These are phyloP conservation scores for Podargus strigoides DNA, from an alignment of 2,797 vertebrate genomes.

Conservation along the genomic window DNA sequence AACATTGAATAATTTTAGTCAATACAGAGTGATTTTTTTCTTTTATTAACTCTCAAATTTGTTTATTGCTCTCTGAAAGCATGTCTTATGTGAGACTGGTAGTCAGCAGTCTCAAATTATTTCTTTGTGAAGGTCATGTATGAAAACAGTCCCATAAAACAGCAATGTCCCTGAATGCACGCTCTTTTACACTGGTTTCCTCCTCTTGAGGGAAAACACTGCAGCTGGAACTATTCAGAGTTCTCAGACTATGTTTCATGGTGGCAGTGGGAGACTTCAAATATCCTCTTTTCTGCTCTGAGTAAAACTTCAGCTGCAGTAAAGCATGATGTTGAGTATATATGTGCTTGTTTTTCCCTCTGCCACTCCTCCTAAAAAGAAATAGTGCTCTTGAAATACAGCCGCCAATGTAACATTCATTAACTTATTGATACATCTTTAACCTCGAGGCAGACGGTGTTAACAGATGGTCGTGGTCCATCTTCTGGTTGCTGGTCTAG, in stretches of 20 bases:
- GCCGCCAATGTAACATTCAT: accelerated
- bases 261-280: background rate
- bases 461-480: background rate
- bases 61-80: background rate
- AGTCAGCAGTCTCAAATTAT: background rate
- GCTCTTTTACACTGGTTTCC: background rate
- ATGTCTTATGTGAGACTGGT: background rate
- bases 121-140: background rate
- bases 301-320: background rate
- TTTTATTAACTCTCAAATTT: background rate
- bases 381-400: background rate
- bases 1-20: background rate
- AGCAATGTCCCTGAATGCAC: background rate
- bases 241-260: background rate
- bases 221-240: background rate
- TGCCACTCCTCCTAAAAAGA: background rate
- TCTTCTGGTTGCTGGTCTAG: background rate
- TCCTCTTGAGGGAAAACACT: background rate
- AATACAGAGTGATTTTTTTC: background rate
- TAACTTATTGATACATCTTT: background rate
- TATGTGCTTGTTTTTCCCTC: background rate
- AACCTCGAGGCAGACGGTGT: background rate
- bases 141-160: background rate
- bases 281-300: background rate
- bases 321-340: background rate